Base-by-base conservation (phyloP, 1,140 invertebrate species). In the Philaenus spumarius region DNA sequence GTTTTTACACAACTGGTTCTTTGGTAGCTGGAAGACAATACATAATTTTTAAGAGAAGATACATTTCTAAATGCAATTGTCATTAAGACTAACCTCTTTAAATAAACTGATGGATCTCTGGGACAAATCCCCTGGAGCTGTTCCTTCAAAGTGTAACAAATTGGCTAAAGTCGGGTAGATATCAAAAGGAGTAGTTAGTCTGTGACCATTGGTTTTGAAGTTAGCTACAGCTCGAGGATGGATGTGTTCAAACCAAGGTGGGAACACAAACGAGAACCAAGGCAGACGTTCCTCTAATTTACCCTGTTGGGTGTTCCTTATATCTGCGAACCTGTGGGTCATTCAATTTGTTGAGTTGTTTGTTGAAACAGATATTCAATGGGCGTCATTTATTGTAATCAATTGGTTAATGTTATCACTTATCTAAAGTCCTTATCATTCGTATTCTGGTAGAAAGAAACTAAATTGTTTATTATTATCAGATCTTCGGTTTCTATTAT, bases 281-380 rank as follows among this genome's bases (percentile, higher is more conserved):
- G 93, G 92, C 24, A 95, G 64, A 5, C 93, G 78, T 67, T 96
- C 93, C 69, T 96, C 93, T 61, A 90, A 81, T 73, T 93, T 93
- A 1, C 91, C 92, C 72, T 94, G 90, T 9, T 92, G 74, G 0
- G 90, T 93, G 63, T 89, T 83, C 1, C 93, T 80, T 7, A 95
- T 84, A 46, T 83, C 78, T 1, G 87, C 82, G 73, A 92, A 93
- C 66, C 89, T 87, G 68, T 19, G n/a, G n/a, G n/a, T n/a, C n/a
- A n/a, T n/a, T n/a, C n/a, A n/a, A n/a, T n/a, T n/a, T n/a, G n/a
- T n/a, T n/a, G n/a, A n/a, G n/a, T n/a, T n/a, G n/a, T n/a, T n/a
- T n/a, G n/a, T n/a, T n/a, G n/a, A n/a, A n/a, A n/a, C n/a, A n/a
- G n/a, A n/a, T n/a, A n/a, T n/a, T n/a, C n/a, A n/a, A n/a, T n/a